phyloP scores from a whole-genome alignment of 2,113 vertebrate genomes.

The Oryctolagus cuniculus region DNA sequence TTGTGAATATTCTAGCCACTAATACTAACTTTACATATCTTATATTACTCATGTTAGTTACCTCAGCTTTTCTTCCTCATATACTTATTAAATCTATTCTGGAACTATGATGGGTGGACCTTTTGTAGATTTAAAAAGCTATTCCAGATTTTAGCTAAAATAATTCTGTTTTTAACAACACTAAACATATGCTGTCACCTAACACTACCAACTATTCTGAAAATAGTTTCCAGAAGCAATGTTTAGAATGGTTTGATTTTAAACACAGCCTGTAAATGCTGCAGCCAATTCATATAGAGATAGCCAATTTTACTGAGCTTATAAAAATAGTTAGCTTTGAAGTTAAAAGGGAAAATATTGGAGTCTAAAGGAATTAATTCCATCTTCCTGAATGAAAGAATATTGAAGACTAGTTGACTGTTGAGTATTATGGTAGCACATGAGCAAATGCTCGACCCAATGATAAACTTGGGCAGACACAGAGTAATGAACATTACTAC shows the following conservation, averaged over 20 bases:
- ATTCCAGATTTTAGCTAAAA: constrained; percentile 62
- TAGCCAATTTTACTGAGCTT: not conserved
- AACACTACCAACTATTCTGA: constrained; percentile 68
- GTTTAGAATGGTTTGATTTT: constrained; percentile 47
- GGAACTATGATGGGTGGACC: not conserved
- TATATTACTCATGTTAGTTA: not conserved
- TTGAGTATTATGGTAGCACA: not conserved
- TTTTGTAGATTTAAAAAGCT: constrained; percentile 55
- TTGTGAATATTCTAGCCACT: not conserved
- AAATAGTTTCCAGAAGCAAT: constrained; percentile 68
- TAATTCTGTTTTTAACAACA: constrained; percentile 57
- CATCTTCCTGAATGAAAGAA: not conserved
- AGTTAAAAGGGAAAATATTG: constrained; percentile 14
- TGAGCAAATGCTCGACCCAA: constrained; percentile 37
- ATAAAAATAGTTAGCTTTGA: constrained; percentile 12
- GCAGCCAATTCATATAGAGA: constrained; percentile 22
- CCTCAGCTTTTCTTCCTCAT: not conserved
- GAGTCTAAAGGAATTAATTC: not conserved
- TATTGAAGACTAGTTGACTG: not conserved
- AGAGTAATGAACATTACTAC: not conserved
- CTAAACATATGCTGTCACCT: constrained; percentile 66
- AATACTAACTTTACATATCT: not conserved
- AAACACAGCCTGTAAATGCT: constrained; percentile 40
- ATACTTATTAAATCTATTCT: constrained; percentile 58
- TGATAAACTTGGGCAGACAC: not conserved